These are phyloP conservation scores for Philaenus spumarius DNA, from an alignment of 1,140 invertebrate species.

Conservation along the genomic window DNA sequence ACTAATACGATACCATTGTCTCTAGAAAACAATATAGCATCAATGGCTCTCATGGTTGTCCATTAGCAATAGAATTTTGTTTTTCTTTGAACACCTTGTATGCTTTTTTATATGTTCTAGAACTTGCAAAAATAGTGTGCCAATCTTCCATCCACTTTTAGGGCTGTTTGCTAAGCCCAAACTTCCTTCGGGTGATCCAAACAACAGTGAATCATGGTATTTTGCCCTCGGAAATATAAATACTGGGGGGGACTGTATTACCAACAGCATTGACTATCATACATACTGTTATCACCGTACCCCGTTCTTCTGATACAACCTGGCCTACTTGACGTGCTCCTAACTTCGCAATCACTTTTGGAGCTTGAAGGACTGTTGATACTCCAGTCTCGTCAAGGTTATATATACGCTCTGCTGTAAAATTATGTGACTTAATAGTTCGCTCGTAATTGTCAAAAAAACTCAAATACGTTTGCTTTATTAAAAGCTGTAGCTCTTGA, in stretches of 20 bases:
- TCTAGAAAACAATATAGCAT: background rate
- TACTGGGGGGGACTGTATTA: slow-evolving; percentile 34
- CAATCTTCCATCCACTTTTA: slow-evolving; percentile 40
- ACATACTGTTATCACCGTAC: background rate
- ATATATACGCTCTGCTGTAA: slow-evolving; percentile 21
- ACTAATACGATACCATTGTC: slow-evolving; percentile 13
- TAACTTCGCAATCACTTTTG: background rate
- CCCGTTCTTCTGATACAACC: background rate
- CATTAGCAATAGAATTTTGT: slow-evolving; percentile 27
- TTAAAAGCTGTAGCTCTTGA: slow-evolving; percentile 36
- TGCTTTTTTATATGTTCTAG: slow-evolving; percentile 1
- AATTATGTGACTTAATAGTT: slow-evolving; percentile 22
- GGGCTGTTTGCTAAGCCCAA: slow-evolving; percentile 33
- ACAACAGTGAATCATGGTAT: slow-evolving; percentile 40
- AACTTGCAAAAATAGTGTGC: slow-evolving; percentile 31
- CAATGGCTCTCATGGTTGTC: slow-evolving; percentile 17
- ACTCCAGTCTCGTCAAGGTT: slow-evolving; percentile 41
- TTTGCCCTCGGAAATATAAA: slow-evolving; percentile 40
- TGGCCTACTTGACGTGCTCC: background rate
- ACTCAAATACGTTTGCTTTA: slow-evolving; percentile 28
- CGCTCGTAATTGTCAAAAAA: slow-evolving; percentile 29
- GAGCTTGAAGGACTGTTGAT: slow-evolving; percentile 38
- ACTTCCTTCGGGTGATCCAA: slow-evolving; percentile 37
- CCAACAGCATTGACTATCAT: slow-evolving; percentile 32
- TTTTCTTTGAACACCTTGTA: background rate